phyloP scores from a whole-genome alignment of 2,888 invertebrate species.

The Hoplodrina ambigua region DNA sequence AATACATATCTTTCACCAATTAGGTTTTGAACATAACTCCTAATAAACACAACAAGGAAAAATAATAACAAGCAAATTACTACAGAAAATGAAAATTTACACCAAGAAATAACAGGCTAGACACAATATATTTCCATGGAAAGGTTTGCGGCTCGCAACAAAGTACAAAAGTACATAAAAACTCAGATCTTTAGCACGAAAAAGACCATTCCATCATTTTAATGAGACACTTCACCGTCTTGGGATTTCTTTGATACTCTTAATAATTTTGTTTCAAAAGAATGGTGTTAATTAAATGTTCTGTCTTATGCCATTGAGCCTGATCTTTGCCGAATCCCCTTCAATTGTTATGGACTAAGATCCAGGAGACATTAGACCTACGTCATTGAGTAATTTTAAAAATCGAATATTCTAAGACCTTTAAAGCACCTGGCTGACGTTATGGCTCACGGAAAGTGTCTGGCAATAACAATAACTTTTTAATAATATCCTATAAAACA shows the following conservation, averaged over 20 bases:
- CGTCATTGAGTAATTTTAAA: not conserved
- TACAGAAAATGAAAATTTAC: slow-evolving; percentile 29
- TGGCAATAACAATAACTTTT: too few species aligned
- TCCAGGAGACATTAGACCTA: not conserved
- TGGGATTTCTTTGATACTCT: slow-evolving; percentile 41
- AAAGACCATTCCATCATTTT: slow-evolving; percentile 47
- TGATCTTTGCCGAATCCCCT: slow-evolving; percentile 47
- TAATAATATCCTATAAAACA: too few species aligned
- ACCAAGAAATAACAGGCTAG: slow-evolving; percentile 16
- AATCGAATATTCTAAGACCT: not conserved
- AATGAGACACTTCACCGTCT: slow-evolving; percentile 47
- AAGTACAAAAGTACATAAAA: slow-evolving; percentile 16
- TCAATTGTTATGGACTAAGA: slow-evolving; percentile 30
- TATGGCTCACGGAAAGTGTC: too few species aligned
- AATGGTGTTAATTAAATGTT: slow-evolving; percentile 58
- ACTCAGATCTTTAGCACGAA: slow-evolving; percentile 29
- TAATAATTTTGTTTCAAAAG: slow-evolving; percentile 48
- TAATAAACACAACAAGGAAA: slow-evolving; percentile 20
- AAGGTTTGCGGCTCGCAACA: slow-evolving; percentile 6
- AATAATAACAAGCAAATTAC: slow-evolving; percentile 41
- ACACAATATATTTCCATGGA: slow-evolving; percentile 11
- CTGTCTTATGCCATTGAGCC: slow-evolving; percentile 44
- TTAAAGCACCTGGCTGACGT: too few species aligned
- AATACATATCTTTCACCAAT: slow-evolving; percentile 4
- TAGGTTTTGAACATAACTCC: slow-evolving; percentile 21